These are phyloP conservation scores for Triplophysa yarkandensis DNA, from an alignment of 2,797 vertebrate genomes.

Conservation along the genomic window DNA sequence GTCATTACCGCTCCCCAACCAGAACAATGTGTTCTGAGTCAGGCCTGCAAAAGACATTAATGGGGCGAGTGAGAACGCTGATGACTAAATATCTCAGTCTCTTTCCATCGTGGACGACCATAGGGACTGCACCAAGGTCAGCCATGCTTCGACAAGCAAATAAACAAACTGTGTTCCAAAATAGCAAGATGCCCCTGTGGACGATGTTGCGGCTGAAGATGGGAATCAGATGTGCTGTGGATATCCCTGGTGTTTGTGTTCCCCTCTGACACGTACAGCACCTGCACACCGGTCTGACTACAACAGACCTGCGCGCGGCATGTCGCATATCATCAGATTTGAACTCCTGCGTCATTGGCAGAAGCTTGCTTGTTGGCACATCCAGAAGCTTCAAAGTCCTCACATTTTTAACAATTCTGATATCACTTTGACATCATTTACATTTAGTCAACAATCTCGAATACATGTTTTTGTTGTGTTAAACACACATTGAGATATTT, in stretches of 20 bases:
- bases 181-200: conserved; percentile 23
- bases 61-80: conserved; percentile 45
- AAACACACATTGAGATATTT: too few relatives aligned
- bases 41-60: conserved; percentile 64
- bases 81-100: conserved; percentile 52
- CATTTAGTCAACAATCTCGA: too few relatives aligned
- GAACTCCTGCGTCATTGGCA: conserved; percentile 30
- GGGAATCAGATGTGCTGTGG: conserved; percentile 33
- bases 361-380: not conserved
- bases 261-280: conserved; percentile 44
- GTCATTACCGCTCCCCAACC: conserved; percentile 55
- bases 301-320: conserved; percentile 13
- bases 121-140: conserved; percentile 51
- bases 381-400: not conserved
- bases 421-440: too few relatives aligned
- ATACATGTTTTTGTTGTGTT: too few relatives aligned
- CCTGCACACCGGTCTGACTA: conserved; percentile 30
- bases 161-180: conserved; percentile 16
- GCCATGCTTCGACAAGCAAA: conserved; percentile 37
- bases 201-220: conserved; percentile 32
- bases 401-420: not conserved
- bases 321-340: conserved; percentile 44
- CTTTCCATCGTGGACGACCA: conserved; percentile 45
- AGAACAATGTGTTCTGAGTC: conserved; percentile 60
- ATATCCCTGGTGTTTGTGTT: conserved; percentile 40